Percentiles rank a stretch among this genome's conserved stretches.
Conservation (phyloP, 1,140 invertebrate genomes). For the Schmidtea mediterranea region DNA sequence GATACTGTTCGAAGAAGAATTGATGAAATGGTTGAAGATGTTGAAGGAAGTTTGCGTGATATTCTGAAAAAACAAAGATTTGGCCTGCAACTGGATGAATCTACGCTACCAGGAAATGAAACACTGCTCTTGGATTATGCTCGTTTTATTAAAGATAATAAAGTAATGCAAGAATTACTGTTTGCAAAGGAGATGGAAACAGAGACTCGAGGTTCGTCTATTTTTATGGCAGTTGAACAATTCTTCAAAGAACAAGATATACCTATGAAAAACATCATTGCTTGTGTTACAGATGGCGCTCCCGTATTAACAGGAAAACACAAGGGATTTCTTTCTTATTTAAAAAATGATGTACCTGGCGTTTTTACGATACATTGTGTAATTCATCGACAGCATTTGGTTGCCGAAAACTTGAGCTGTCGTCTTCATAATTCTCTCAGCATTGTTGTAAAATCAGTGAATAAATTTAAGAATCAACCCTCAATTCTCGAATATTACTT, state of each 20-base stretch:
- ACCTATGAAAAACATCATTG: neutral
- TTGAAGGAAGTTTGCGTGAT: neutral
- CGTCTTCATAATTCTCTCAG: neutral
- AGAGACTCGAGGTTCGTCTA: neutral
- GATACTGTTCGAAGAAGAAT: neutral
- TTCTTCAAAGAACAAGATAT: neutral
- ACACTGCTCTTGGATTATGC: neutral
- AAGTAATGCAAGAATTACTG: neutral
- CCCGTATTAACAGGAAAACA: neutral
- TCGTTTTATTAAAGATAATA: neutral
- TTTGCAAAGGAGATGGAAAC: neutral
- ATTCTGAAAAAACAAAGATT: neutral
- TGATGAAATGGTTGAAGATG: neutral
- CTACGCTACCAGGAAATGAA: neutral
- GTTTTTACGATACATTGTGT: neutral
- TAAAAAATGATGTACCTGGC: neutral
- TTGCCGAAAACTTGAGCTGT: neutral
- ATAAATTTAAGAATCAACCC: neutral
- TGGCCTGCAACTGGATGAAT: neutral
- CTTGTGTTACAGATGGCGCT: neutral
- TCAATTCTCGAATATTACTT: neutral
- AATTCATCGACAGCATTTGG: constrained; percentile 2
- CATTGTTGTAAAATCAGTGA: neutral
- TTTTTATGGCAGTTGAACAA: neutral
- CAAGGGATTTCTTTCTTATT: neutral